These are phyloP conservation scores for Acanthopleura granulata DNA, from an alignment of 2,888 invertebrate species.

Conservation along the genomic window DNA sequence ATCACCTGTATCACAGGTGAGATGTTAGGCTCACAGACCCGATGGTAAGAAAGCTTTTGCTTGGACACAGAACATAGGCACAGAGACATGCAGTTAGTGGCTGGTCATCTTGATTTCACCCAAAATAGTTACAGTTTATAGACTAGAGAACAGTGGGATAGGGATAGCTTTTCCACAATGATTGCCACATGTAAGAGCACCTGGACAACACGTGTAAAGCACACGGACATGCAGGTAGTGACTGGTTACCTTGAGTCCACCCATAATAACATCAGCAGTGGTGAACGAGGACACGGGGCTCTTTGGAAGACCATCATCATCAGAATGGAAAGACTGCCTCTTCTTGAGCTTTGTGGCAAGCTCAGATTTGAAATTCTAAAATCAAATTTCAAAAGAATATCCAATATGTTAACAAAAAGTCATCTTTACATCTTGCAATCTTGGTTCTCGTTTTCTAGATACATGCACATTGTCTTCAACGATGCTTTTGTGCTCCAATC, in stretches of 20 bases:
- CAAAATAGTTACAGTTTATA: too few relatives aligned
- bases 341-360: conserved; percentile 51
- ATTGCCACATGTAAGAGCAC: neutral
- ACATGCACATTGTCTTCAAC: too few relatives aligned
- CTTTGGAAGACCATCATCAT: conserved; percentile 42
- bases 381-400: neutral
- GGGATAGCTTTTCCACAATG: neutral
- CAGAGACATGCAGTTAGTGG: neutral
- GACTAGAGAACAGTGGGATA: too few relatives aligned
- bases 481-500: too few relatives aligned
- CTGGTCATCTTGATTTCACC: conserved; percentile 34
- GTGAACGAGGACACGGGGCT: conserved; percentile 38
- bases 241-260: conserved; percentile 34
- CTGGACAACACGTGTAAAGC: too few relatives aligned
- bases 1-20: too few relatives aligned
- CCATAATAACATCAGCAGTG: conserved; percentile 37
- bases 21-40: too few relatives aligned
- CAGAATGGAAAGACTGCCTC: conserved; percentile 45
- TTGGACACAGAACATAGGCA: too few relatives aligned
- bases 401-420: too few relatives aligned
- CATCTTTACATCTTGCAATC: too few relatives aligned
- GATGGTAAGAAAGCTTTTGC: too few relatives aligned
- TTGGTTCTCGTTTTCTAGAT: too few relatives aligned
- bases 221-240: neutral
- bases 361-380: conserved; percentile 40